Conservation (phyloP, 2,113 vertebrate species). For the Antigone vipio region DNA sequence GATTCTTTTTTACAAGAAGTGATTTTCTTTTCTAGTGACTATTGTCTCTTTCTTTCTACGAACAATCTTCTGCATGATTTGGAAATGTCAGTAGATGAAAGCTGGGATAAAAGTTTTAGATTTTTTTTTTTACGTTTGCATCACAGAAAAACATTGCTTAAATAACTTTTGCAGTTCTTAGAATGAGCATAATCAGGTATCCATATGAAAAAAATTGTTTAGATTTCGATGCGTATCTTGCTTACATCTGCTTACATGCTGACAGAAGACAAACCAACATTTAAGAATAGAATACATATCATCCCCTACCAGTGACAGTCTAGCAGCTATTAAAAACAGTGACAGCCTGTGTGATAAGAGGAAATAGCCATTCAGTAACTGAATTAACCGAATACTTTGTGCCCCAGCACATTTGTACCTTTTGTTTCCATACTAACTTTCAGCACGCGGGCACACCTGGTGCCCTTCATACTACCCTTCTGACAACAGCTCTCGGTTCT, state of each 20-base stretch:
- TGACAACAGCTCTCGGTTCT: not conserved
- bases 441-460: conserved; percentile 26
- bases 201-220: not conserved
- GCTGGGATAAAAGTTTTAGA: not conserved
- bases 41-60: not conserved
- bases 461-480: not conserved
- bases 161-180: not conserved
- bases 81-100: not conserved
- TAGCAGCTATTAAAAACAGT: conserved; percentile 6
- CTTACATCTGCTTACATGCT: not conserved
- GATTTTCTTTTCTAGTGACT: not conserved
- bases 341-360: conserved; percentile 9
- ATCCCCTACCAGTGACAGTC: not conserved
- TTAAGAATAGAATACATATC: not conserved
- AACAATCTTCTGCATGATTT: not conserved
- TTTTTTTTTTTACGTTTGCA: not conserved
- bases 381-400: not conserved
- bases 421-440: not conserved
- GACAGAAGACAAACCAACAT: not conserved
- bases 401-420: not conserved
- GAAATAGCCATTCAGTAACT: not conserved
- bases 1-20: not conserved
- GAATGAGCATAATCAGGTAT: not conserved
- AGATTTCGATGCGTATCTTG: not conserved
- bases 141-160: not conserved